A percentile compares a stretch with the other conserved stretches of the same genome.
phyloP scores from a whole-genome alignment of 2,797 vertebrate genomes.

The Rhynchotus rufescens region DNA sequence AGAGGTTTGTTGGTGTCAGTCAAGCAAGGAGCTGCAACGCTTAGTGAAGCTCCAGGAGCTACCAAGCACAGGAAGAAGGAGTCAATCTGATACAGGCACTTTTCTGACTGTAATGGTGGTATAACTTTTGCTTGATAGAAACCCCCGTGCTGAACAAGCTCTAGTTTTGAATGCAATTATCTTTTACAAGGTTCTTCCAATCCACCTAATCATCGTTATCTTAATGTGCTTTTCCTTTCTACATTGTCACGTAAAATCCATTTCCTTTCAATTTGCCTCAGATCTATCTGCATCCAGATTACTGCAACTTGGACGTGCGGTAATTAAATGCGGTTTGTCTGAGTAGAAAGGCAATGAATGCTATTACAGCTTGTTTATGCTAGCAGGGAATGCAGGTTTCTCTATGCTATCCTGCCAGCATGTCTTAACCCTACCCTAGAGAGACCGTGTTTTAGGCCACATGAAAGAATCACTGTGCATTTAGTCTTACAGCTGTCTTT shows the following conservation, averaged over 20 bases:
- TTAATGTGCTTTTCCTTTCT: slow-evolving; percentile 65
- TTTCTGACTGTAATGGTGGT: background rate
- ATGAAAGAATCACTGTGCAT: background rate
- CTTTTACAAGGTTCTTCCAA: slow-evolving; percentile 63
- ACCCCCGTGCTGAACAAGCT: slow-evolving; percentile 5
- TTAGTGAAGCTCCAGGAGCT: background rate
- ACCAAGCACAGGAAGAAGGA: background rate
- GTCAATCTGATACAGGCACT: background rate
- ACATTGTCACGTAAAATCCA: slow-evolving; percentile 33
- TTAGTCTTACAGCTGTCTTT: background rate
- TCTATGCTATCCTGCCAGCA: background rate
- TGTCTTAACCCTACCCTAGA: background rate
- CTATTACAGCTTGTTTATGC: slow-evolving; percentile 46
- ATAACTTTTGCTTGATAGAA: slow-evolving; percentile 17
- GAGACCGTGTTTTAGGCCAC: background rate
- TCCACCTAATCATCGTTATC: slow-evolving; percentile 61
- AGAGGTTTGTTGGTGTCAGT: slow-evolving; percentile 46
- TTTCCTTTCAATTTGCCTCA: slow-evolving; percentile 68
- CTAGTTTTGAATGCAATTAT: slow-evolving; percentile 57
- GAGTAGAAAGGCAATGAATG: slow-evolving; percentile 48
- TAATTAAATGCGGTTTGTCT: slow-evolving; percentile 67
- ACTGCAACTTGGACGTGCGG: slow-evolving; percentile 1
- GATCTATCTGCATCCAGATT: slow-evolving; percentile 59
- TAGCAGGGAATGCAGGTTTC: slow-evolving; percentile 12
- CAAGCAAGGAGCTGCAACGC: slow-evolving; percentile 23